phyloP scores from a whole-genome alignment of 2,888 invertebrate genomes.

The Epinotia nisella region DNA sequence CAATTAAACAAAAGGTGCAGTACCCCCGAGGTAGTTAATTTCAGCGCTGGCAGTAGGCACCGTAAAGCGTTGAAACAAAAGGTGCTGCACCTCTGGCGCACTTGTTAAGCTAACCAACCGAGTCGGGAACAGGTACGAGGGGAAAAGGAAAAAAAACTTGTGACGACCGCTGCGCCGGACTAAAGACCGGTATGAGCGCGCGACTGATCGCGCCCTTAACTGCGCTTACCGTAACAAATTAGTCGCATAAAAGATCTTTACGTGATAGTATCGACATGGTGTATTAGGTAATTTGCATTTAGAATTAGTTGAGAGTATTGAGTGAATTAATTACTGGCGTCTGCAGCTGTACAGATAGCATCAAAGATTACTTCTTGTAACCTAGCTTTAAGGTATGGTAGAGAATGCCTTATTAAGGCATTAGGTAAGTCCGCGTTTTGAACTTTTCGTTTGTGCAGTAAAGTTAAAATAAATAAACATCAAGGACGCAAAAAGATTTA shows the following conservation, averaged over 20 bases:
- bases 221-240: neutral
- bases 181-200: constrained; percentile 56
- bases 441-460: neutral
- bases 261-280: neutral
- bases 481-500: neutral
- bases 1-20: constrained; percentile 24
- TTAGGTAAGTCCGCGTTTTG: too few relatives aligned
- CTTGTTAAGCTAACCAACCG: constrained; percentile 80
- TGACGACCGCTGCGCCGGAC: constrained; percentile 61
- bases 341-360: neutral
- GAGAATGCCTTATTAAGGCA: too few relatives aligned
- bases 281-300: neutral
- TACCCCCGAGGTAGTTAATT: constrained; percentile 16
- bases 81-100: constrained; percentile 73
- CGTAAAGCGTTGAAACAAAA: constrained; percentile 49
- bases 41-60: constrained; percentile 2
- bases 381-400: too few relatives aligned
- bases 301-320: neutral
- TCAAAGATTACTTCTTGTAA: neutral
- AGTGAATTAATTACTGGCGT: too few relatives aligned
- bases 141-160: constrained; percentile 74
- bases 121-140: constrained; percentile 77
- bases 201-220: constrained; percentile 28
- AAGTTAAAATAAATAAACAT: neutral
- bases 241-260: constrained; percentile 46